phyloP scores from a whole-genome alignment of 2,113 vertebrate species.

The Corydoras sp. region DNA sequence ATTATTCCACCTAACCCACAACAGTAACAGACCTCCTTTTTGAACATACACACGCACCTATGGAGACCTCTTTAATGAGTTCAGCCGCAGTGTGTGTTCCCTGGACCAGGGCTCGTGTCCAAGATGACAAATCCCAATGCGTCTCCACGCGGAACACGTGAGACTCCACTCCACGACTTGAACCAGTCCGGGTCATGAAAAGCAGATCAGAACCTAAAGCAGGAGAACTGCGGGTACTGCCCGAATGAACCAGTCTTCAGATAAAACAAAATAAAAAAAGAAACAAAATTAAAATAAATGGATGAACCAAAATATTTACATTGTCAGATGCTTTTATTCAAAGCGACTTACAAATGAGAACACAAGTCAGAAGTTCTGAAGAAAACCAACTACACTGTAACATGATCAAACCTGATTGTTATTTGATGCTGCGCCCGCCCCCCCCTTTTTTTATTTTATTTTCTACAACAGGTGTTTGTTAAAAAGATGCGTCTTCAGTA shows the following conservation, averaged over 20 bases:
- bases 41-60: conserved; percentile 54
- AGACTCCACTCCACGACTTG: conserved; percentile 85
- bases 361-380: no score
- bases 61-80: conserved; percentile 86
- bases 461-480: no score
- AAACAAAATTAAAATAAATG: no score
- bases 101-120: conserved; percentile 88
- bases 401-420: no score
- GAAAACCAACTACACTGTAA: no score
- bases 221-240: conserved; percentile 75
- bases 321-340: no score
- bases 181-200: conserved; percentile 87
- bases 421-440: no score
- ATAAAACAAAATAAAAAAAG: neutral
- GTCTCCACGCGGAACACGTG: conserved; percentile 90
- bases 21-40: neutral
- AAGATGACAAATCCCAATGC: conserved; percentile 87
- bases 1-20: neutral
- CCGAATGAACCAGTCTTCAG: conserved; percentile 84
- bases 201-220: conserved; percentile 79
- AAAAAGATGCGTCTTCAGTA: no score
- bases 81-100: conserved; percentile 83
- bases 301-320: no score
- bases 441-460: no score
- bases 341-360: no score